Base-by-base conservation (phyloP, 2,113 vertebrate species). In the Neomonachus schauinslandi region DNA sequence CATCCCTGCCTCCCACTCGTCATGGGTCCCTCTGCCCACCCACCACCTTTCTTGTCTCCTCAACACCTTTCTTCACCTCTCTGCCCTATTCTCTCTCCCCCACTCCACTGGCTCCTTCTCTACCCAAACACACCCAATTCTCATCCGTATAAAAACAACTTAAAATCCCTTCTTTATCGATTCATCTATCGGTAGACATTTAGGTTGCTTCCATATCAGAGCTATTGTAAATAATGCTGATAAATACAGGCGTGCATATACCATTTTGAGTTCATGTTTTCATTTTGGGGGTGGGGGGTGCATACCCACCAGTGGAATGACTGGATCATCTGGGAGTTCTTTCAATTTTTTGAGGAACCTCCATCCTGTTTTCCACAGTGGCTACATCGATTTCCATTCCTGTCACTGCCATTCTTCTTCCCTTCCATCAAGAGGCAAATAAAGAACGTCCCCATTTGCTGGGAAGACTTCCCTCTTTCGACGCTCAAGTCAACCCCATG, bases 401-500 rank as follows among this genome's bases (percentile, higher is more conserved):
- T 22, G 28, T 53, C 33, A 19, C 21, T 65, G 55, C 28, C 74
- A 6, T 21, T 19, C 36, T 39, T 36, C 33, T 59, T 72, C 55
- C n/a, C 59, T 65, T 82, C 65, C 24, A 11, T 22, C 46, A 53
- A 51, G 19, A 36, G 13, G 12, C 36, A 46, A 46, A 6, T 24
- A 51, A 19, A 63, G 26, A 65, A 39, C 6, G 74, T 77, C 59
- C 31, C n/a, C 26, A 13, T n/a, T 46, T 42, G 26, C 80, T 16
- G 19, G 80, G 18, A 2, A 51, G 2, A 61, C 3, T 36, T 85
- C 61, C 51, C 94, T 22, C 63, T 22, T 63, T 22, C 22, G 21
- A 31, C 0, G 18, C 16, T 21, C 26, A 1, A 10, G 79, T 39
- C 59, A 51, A 57, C 3, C 3, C 7, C 28, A 3, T 3, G 10